phyloP scores from a whole-genome alignment of 2,797 vertebrate species.

The Rhabdophis nuchalis region DNA sequence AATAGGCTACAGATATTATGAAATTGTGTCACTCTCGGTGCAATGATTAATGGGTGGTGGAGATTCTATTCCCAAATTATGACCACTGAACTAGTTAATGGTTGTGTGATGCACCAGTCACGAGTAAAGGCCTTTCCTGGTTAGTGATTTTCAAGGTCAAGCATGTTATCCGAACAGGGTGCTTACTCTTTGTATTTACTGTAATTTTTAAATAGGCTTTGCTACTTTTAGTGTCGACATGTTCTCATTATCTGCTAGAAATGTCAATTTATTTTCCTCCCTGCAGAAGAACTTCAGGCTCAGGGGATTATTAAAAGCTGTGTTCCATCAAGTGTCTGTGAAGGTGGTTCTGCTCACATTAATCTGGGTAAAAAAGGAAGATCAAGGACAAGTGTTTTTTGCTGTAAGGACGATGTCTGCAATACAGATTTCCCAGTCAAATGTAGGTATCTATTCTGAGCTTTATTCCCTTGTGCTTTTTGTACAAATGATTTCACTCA shows the following conservation, averaged over 20 bases:
- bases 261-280: not conserved
- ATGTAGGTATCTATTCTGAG: not conserved
- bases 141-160: not conserved
- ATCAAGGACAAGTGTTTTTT: conserved; percentile 9
- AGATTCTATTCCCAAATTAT: not conserved
- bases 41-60: not conserved
- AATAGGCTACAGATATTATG: not conserved
- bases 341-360: conserved; percentile 15
- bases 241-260: not conserved
- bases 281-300: conserved; percentile 1
- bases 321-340: not conserved
- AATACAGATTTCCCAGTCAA: not conserved
- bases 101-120: not conserved
- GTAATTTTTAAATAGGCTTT: not conserved
- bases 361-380: conserved; percentile 25
- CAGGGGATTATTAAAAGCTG: conserved; percentile 20
- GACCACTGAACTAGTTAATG: not conserved
- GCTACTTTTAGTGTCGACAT: not conserved
- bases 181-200: not conserved
- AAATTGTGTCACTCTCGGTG: not conserved
- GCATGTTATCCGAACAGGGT: not conserved
- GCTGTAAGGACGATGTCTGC: conserved; percentile 6
- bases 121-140: not conserved
- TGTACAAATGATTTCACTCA: not conserved
- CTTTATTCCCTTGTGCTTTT: not conserved